A percentile compares a stretch with the other conserved stretches of the same genome.
Conservation (phyloP, 1,140 invertebrate genomes). For the Drosophila burlai region DNA sequence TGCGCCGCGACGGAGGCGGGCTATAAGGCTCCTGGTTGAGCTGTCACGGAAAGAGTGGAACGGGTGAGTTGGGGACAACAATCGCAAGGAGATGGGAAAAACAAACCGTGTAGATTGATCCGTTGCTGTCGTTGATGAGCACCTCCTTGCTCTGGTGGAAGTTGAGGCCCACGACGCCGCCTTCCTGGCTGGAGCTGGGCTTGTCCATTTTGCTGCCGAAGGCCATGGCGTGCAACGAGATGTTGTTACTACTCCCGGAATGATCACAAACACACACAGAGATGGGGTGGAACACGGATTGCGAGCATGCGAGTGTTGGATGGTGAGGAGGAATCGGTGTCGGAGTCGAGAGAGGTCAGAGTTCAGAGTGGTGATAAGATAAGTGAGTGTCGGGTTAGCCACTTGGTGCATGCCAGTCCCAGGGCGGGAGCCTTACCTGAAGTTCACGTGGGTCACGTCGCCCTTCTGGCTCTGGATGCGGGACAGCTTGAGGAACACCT, state of each 20-base stretch:
- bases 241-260: constrained; percentile 88
- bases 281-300: constrained; percentile 68
- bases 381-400: constrained; percentile 44
- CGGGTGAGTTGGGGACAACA: not conserved
- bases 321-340: constrained; percentile 35
- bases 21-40: constrained; percentile 82
- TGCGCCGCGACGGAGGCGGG: constrained; percentile 72
- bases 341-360: constrained; percentile 25
- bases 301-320: constrained; percentile 69
- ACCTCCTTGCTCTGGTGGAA: constrained; percentile 96
- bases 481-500: constrained; percentile 96
- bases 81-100: not conserved
- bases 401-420: constrained; percentile 51
- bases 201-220: constrained; percentile 92
- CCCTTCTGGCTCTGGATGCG: constrained; percentile 86
- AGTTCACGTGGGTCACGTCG: constrained; percentile 80
- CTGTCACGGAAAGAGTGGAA: constrained; percentile 22
- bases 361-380: constrained; percentile 35
- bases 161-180: constrained; percentile 93
- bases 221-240: constrained; percentile 91
- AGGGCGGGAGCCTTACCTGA: constrained; percentile 69
- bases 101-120: constrained; percentile 86
- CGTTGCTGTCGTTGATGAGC: constrained; percentile 91
- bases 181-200: constrained; percentile 93
- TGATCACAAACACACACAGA: constrained; percentile 43